A percentile compares a stretch with the other conserved stretches of the same genome.
phyloP scores from a whole-genome alignment of 1,140 invertebrate genomes.

The Sycophila sp. region DNA sequence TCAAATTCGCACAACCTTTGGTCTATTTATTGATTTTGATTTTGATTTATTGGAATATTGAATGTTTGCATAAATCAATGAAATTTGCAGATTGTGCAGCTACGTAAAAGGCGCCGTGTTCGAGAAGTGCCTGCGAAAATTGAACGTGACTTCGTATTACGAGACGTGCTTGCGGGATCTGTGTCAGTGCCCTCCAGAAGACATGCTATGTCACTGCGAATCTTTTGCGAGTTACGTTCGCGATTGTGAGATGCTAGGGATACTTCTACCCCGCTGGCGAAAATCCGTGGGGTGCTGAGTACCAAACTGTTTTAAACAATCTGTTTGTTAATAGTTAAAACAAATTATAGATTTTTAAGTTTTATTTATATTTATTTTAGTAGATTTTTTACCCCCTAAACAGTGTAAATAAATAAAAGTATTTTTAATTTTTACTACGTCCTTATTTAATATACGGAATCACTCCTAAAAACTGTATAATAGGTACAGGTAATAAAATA shows the following conservation, averaged over 20 bases:
- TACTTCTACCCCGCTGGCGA: slow-evolving; percentile 75
- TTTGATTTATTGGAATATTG: too few species aligned
- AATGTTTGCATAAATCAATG: too few species aligned
- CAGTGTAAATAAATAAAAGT: too few species aligned
- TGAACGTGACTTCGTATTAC: slow-evolving; percentile 82
- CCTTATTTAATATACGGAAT: too few species aligned
- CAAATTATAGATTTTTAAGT: too few species aligned
- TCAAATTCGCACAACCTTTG: too few species aligned
- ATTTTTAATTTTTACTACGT: too few species aligned
- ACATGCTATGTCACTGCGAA: slow-evolving; percentile 83
- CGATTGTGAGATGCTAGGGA: slow-evolving; percentile 82
- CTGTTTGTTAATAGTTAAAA: too few species aligned
- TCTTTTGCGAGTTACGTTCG: slow-evolving; percentile 87
- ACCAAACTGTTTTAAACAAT: neutral
- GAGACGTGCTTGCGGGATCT: slow-evolving; percentile 89
- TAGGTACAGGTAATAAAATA: too few species aligned
- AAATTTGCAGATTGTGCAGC: slow-evolving; percentile 54
- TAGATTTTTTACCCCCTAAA: too few species aligned
- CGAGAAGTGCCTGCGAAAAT: slow-evolving; percentile 74
- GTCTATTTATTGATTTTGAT: neutral
- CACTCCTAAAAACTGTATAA: too few species aligned
- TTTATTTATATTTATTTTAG: too few species aligned
- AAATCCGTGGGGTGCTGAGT: slow-evolving; percentile 69
- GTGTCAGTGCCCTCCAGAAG: slow-evolving; percentile 82
- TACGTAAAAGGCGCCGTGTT: slow-evolving; percentile 56